Percentiles rank a stretch among this genome's conserved stretches.
These are phyloP conservation scores for Papilio demoleus DNA, from an alignment of 2,888 invertebrate genomes.

Conservation along the genomic window DNA sequence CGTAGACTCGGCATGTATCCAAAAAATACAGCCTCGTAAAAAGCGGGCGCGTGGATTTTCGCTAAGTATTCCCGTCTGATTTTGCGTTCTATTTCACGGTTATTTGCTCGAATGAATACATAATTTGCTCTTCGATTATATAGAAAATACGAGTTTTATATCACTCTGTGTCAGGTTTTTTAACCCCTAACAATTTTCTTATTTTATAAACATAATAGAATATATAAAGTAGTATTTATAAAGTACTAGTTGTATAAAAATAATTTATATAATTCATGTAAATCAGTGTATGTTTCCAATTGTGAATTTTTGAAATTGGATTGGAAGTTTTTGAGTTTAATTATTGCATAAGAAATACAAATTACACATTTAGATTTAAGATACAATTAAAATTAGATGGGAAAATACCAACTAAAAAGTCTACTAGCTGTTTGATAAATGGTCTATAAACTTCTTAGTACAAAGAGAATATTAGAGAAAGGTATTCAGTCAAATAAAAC, in stretches of 20 bases:
- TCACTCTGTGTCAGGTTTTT: background rate
- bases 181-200: too few species aligned
- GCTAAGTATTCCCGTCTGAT: slow-evolving; percentile 60
- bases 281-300: too few species aligned
- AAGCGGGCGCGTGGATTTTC: slow-evolving; percentile 58
- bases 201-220: too few species aligned
- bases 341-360: too few species aligned
- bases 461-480: slow-evolving; percentile 8
- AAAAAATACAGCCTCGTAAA: slow-evolving; percentile 70
- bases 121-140: slow-evolving; percentile 43
- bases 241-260: too few species aligned
- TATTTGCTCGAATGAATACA: slow-evolving; percentile 54
- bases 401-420: background rate
- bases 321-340: too few species aligned
- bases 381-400: too few species aligned
- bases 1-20: slow-evolving; percentile 49
- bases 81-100: slow-evolving; percentile 49
- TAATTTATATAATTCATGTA: too few species aligned
- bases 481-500: slow-evolving; percentile 38
- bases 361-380: too few species aligned
- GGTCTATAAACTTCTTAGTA: background rate
- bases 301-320: too few species aligned
- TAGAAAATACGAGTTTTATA: background rate
- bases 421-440: background rate
- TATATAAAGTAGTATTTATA: too few species aligned